Percentiles rank a stretch among this genome's conserved stretches.
These are phyloP conservation scores for Macquaria australasica DNA, from an alignment of 2,113 vertebrate species.

Conservation along the genomic window DNA sequence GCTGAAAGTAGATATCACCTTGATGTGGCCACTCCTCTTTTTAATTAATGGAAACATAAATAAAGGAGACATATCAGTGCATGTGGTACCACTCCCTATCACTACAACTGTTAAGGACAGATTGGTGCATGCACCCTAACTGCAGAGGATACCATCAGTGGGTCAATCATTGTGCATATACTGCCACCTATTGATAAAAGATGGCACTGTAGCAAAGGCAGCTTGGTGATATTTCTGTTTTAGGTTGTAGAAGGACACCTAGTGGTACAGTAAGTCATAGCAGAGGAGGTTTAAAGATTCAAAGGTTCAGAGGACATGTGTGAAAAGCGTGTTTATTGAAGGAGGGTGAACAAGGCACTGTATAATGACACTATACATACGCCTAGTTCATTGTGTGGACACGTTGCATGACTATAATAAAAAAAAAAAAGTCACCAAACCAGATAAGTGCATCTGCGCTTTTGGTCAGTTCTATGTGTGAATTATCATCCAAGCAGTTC, in stretches of 20 bases:
- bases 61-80: not conserved
- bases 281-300: not conserved
- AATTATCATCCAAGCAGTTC: not conserved
- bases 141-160: not conserved
- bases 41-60: constrained; percentile 31
- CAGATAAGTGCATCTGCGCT: not conserved
- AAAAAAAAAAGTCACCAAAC: not conserved
- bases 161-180: not conserved
- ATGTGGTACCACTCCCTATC: constrained; percentile 45
- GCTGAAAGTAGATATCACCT: not conserved
- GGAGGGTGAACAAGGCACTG: constrained; percentile 63
- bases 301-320: not conserved
- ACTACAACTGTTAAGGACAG: not conserved
- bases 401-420: not conserved
- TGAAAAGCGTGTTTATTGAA: constrained; percentile 68
- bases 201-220: constrained; percentile 5
- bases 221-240: not conserved
- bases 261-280: constrained; percentile 5
- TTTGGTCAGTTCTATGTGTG: not conserved
- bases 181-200: constrained; percentile 38
- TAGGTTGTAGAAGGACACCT: constrained; percentile 40
- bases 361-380: not conserved
- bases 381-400: not conserved
- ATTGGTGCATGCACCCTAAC: not conserved
- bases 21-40: not conserved